These are phyloP conservation scores for Lysandra coridon DNA, from an alignment of 2,888 invertebrate species.

Conservation along the genomic window DNA sequence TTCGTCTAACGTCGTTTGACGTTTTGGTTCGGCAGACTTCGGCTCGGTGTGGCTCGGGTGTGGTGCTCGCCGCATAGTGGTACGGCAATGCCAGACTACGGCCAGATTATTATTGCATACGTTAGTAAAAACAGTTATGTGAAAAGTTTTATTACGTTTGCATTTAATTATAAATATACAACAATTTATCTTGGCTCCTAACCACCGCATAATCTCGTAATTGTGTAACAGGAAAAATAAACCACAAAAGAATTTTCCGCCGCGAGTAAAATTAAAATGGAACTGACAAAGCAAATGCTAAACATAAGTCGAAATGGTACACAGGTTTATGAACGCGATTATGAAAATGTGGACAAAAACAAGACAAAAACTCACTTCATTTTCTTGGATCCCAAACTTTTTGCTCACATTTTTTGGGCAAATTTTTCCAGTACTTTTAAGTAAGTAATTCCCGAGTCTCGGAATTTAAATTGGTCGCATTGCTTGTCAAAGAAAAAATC, in stretches of 20 bases:
- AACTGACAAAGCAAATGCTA: constrained; percentile 31
- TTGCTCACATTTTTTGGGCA: not conserved
- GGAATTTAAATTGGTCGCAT: not conserved
- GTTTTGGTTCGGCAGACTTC: no score
- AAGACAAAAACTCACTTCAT: constrained; percentile 32
- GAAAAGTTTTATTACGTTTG: not conserved
- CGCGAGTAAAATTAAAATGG: constrained; percentile 25
- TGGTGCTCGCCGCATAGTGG: no score
- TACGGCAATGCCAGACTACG: no score
- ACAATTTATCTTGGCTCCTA: not conserved
- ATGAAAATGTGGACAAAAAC: constrained; percentile 35
- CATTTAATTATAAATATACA: constrained; percentile 2
- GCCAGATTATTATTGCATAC: no score
- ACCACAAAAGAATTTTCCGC: constrained; percentile 30
- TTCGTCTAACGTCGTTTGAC: no score
- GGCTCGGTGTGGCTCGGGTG: no score
- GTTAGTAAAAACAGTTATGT: no score
- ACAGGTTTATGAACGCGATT: constrained; percentile 35
- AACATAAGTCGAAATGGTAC: constrained; percentile 29
- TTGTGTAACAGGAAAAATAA: constrained; percentile 29
- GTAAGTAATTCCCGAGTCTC: not conserved
- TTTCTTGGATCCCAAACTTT: constrained; percentile 22
- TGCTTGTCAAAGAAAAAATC: not conserved
- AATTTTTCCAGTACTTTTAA: not conserved
- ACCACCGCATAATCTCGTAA: constrained; percentile 21